Evolutionary conservation across 2,797 vertebrate genomes (phyloP).

Genomic region (Myoxocephalus aenaeus): DNA sequence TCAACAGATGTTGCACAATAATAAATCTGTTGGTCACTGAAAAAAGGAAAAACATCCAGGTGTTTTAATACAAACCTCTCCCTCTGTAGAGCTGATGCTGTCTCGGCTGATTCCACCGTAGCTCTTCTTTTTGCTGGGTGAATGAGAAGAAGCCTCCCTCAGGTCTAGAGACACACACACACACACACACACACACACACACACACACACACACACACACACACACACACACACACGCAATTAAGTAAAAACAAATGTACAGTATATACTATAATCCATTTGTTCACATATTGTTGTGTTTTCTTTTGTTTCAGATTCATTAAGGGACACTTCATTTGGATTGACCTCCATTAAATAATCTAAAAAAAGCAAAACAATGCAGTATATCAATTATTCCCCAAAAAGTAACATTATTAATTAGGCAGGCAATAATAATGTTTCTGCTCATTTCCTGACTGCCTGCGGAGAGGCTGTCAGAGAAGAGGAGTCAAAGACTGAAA

Average conservation of each 20-base stretch:
- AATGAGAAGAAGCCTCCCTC: slow-evolving; percentile 74
- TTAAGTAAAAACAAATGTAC: neutral
- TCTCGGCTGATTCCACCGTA: slow-evolving; percentile 81
- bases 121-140: slow-evolving; percentile 82
- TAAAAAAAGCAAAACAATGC: slow-evolving; percentile 29
- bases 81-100: slow-evolving; percentile 88
- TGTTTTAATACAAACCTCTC: slow-evolving; percentile 85
- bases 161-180: slow-evolving; percentile 68
- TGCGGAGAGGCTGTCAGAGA: slow-evolving; percentile 25
- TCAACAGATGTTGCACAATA: slow-evolving; percentile 20
- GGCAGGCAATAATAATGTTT: slow-evolving; percentile 17
- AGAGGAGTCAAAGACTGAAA: slow-evolving; percentile 27
- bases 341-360: slow-evolving; percentile 8
- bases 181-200: too few species aligned
- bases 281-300: neutral
- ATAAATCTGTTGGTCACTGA: neutral
- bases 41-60: neutral
- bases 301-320: neutral
- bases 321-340: neutral
- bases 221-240: neutral
- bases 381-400: slow-evolving; percentile 16
- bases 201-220: neutral
- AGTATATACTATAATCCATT: neutral
- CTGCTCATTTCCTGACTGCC: slow-evolving; percentile 11
- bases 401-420: slow-evolving; percentile 38